Evolutionary conservation across 2,797 vertebrate genomes (phyloP), one percentile per base, ranked within the genome.

Genomic region (Heliangelus exortis): DNA sequence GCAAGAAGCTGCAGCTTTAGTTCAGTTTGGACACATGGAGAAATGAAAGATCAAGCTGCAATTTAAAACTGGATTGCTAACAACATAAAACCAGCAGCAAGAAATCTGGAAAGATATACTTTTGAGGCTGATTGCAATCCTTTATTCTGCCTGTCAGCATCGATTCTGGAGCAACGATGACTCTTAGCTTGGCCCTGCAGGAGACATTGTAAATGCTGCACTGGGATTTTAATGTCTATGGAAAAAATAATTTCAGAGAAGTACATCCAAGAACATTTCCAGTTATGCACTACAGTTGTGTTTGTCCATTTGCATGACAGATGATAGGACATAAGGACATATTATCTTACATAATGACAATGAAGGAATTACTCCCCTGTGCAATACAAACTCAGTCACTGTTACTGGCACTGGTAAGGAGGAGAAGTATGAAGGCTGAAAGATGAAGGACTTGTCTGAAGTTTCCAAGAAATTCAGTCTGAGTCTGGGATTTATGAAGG

Each of bases 251-350:
- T 53, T 79, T 31, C 33, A 74, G 67, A 90, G 18, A 15, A 48
- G 15, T 85, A 89, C 45, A 71, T 85, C 53, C 84, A 94, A 84
- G 63, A 93, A 87, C 36, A 67, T 67, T 87, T 89, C 90, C 48
- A n/a, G 50, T 87, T 95, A 83, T 10, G 23, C 28, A 36, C 91
- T 87, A 71, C 25, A 11, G 10, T 78, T 58, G 11, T 33, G 28
- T 65, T 89, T 77, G 20, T 34, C 45, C 41, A 57, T 85, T 76
- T 83, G 23, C 22, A 50, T n/a, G 29, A 53, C 31, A 89, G 43
- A 79, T 68, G 84, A 69, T 8, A 87, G 33, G 72, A 94, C 90
- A 84, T 47, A 69, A 90, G 48, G 51, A 67, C 20, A 63, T 15
- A 45, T 89, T 79, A 59, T 67, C 25, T 73, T 77, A 57, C 10